Conservation (phyloP, 1,140 invertebrate genomes). For the Diprion similis region DNA sequence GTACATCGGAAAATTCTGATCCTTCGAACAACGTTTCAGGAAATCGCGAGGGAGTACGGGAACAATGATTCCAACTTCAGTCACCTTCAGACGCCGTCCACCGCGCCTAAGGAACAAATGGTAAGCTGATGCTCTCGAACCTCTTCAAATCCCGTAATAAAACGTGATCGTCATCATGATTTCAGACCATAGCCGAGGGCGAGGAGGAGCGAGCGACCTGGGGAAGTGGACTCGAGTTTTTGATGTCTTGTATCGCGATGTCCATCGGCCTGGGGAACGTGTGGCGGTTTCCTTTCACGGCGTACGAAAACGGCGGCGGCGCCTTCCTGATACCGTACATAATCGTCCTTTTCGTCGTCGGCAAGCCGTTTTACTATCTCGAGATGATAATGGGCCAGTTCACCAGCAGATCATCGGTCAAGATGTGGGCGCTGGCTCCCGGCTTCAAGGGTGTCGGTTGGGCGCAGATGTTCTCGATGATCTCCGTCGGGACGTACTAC, state of each 20-base stretch:
- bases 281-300: conserved; percentile 90
- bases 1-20: conserved; percentile 20
- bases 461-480: conserved; percentile 77
- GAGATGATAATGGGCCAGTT: conserved; percentile 87
- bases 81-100: conserved; percentile 19
- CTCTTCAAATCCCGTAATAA: conserved; percentile 23
- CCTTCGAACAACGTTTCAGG: conserved; percentile 17
- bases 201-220: conserved; percentile 70
- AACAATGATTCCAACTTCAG: conserved; percentile 17
- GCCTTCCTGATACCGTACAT: conserved; percentile 87
- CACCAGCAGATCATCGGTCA: conserved; percentile 79
- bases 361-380: conserved; percentile 91
- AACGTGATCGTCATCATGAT: conserved; percentile 26
- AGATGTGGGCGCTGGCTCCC: conserved; percentile 61
- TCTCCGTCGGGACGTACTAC: conserved; percentile 79
- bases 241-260: conserved; percentile 90
- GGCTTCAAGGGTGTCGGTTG: conserved; percentile 79
- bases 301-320: conserved; percentile 84
- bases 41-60: background rate
- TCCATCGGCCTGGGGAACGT: conserved; percentile 90
- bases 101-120: conserved; percentile 27
- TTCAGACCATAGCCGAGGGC: conserved; percentile 23
- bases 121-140: conserved; percentile 23
- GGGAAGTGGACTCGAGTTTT: conserved; percentile 84
- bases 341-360: conserved; percentile 85